These are phyloP conservation scores for Auanema sp. DNA, from an alignment of 2,888 invertebrate species.

Conservation along the genomic window DNA sequence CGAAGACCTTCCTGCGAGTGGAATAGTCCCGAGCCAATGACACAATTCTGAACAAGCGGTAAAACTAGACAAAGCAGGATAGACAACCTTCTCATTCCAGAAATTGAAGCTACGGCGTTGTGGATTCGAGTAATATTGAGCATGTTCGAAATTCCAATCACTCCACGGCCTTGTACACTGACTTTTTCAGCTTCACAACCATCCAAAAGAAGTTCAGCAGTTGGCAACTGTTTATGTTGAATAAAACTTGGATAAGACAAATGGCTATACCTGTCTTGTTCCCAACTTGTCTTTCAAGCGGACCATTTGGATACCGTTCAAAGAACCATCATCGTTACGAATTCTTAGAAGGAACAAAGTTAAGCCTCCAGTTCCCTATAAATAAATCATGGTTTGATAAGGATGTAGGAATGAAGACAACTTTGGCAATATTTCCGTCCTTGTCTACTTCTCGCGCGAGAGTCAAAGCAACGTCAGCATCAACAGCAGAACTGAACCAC, in stretches of 20 bases:
- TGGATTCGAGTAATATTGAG: slow-evolving; percentile 70
- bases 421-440: slow-evolving; percentile 60
- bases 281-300: slow-evolving; percentile 71
- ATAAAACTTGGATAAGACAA: not conserved
- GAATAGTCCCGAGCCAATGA: slow-evolving; percentile 69
- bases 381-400: not conserved
- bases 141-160: slow-evolving; percentile 69
- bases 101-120: slow-evolving; percentile 67
- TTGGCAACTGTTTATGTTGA: slow-evolving; percentile 68
- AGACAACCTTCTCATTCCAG: slow-evolving; percentile 46
- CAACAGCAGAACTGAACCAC: slow-evolving; percentile 72
- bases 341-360: slow-evolving; percentile 69
- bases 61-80: not conserved
- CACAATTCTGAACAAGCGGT: slow-evolving; percentile 65
- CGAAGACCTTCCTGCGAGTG: slow-evolving; percentile 68
- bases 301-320: slow-evolving; percentile 70
- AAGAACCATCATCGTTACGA: slow-evolving; percentile 62
- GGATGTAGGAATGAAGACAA: slow-evolving; percentile 2
- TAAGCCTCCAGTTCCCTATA: slow-evolving; percentile 68
- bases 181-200: slow-evolving; percentile 57
- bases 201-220: slow-evolving; percentile 71
- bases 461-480: slow-evolving; percentile 70
- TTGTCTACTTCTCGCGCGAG: slow-evolving; percentile 68
- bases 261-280: slow-evolving; percentile 66
- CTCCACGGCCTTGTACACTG: slow-evolving; percentile 63